Evolutionary conservation across 2,888 invertebrate genomes (phyloP), one percentile per base, ranked within the genome.

Genomic region (Cataglyphis rosenhaueri): DNA sequence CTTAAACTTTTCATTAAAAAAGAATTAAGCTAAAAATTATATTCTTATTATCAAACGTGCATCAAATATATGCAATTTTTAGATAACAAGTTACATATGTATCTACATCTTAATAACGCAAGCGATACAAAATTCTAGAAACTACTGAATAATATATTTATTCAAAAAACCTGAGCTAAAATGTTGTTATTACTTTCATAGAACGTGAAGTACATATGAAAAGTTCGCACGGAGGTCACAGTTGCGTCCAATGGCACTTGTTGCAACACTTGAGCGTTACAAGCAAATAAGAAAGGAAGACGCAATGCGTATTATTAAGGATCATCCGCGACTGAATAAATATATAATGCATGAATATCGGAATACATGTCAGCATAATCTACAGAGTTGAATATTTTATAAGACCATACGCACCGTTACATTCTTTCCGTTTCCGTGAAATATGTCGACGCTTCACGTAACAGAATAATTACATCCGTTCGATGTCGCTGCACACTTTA

Each of bases 321-420:
- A 59, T 70, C 29, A 2, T 59, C 25, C 5, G 15, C 29, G 32
- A 57, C 44, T 59, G 9, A 70, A 44, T 21, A n/a, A 44, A 78
- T 41, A 32, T 21, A 21, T 57, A 32, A 15, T 6, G 4, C n/a
- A n/a, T n/a, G 1, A 29, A 32, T 6, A 9, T 41, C 4, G 25
- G 32, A 18, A 52, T 12, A 18, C 1, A 8, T 66, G 10, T 3
- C 21, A 29, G 9, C 15, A 21, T 21, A 9, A 4, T 2, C 3
- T 8, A 8, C 41, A 41, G 25, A 21, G 10, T 21, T 18, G 3
- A 48, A 48, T 8, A 21, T 12, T 76, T 76, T 48, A 6, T 64
- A 71, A 70, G 29, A 44, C 0, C 8, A 55, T 76, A 65, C 76
- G 18, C 55, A 68, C 68, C 44, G n/a, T 70, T 78, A 21, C 15